Base-by-base conservation (phyloP, 2,797 vertebrate species). In the Pteronotus mesoamericanus region DNA sequence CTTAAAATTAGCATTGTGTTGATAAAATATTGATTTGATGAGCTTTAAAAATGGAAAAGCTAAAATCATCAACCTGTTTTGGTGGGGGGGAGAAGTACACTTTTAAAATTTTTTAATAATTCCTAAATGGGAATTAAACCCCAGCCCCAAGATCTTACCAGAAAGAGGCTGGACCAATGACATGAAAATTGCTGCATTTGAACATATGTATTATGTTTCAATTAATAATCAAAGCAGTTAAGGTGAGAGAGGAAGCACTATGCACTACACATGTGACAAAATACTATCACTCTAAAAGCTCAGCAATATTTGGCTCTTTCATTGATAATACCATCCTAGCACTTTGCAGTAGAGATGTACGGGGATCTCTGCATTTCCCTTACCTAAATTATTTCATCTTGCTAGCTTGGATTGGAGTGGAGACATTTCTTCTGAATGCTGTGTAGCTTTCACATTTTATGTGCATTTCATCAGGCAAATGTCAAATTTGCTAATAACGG, bases 401-500 rank as follows among this genome's bases (percentile, higher is more conserved):
- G 84, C 53, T 86, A 91, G 85, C 92, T 83, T 89, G 89, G 34
- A 95, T 86, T 75, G 26, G 48, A 96, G 95, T 51, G 79, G 69
- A 96, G 83, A 80, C 68, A 97, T 97, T 97, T 83, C 96, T 95
- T 95, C n/a, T 48, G 91, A 94, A 84, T 6, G 84, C 89, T 46
- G 66, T 95, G 77, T 21, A 24, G 84, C 97, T 97, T 97, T 97
- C 97, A 93, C 95, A 94, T 91, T 96, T 98, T 97, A 96, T 57
- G 97, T 97, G 96, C 97, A 95, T 96, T 98, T 97, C 78, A 96
- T 96, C 95, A 98, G 94, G 95, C 96, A 97, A 98, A 97, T 93
- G 95, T 98, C 48, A 75, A 80, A 96, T 98, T 98, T 98, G 97
- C 96, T 87, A 39, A 91, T 97, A 97, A 98, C 97, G 95, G 96